Evolutionary conservation across 1,140 invertebrate genomes (phyloP), one percentile per base, ranked within the genome.

Genomic region (Littorina saxatilis): DNA sequence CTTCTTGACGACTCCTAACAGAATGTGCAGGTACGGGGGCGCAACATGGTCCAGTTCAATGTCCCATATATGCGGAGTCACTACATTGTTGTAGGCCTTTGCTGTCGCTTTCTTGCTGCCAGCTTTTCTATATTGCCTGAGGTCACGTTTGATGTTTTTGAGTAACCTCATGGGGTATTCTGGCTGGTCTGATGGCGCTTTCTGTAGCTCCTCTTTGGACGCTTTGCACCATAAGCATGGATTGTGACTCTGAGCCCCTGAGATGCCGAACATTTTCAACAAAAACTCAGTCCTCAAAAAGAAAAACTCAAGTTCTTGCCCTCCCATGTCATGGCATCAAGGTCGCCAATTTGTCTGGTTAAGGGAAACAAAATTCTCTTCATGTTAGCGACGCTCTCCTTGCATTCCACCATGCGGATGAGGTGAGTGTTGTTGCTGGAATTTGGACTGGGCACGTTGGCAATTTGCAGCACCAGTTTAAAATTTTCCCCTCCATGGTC

Each of bases 21-120:
- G 55, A 61, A 78, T 58, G 32, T 78, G 76, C 4, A 78, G 52
- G 76, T 78, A 78, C 5, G 76, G 76, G 32, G 76, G 76, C 11
- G 76, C 76, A 5, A 78, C 55, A 32, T 78, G 27, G 5, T 13
- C 35, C 23, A 78, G 35, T 20, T 55, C 50, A 35, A 78, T 40
- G 27, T 61, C 39, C 32, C 50, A n/a, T n/a, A 78, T 32, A 5
- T 50, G 76, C 37, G 20, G 4, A 15, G 17, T 13, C 4, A 58
- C 13, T 13, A 32, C 37, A 61, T 78, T 78, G 32, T 78, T 78
- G 55, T 78, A 78, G 5, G 17, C 11, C 20, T 37, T 55, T n/a
- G 76, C 50, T 47, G 43, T 47, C 27, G 7, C 35, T 27, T 78
- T 55, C 27, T 55, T 78, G 23, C 55, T 61, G 2, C 52, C 35